Conservation (phyloP, 2,888 invertebrate species). For the Amitus sp. region DNA sequence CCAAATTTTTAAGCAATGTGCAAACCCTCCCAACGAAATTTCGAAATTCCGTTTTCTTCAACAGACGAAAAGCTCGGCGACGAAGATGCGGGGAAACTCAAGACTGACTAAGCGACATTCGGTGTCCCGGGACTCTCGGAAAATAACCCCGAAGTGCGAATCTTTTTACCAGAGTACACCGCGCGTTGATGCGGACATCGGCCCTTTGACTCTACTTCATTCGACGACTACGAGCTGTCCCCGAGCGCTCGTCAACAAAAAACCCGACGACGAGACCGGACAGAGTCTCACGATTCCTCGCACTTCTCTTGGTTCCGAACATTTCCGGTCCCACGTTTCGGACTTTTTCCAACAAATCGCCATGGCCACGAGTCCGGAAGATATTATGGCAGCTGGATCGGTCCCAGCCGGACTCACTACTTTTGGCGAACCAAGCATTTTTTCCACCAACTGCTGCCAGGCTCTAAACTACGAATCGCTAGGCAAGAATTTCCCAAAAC, state of each 20-base stretch:
- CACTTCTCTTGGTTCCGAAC: constrained; percentile 47
- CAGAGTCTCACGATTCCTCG: constrained; percentile 60
- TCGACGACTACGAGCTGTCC: constrained; percentile 38
- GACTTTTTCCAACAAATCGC: constrained; percentile 63
- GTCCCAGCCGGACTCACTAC: constrained; percentile 50
- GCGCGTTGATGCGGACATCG: constrained; percentile 60
- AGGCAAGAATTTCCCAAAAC: constrained; percentile 47
- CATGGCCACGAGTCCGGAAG: constrained; percentile 62
- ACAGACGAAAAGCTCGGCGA: constrained; percentile 51
- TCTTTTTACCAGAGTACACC: constrained; percentile 63
- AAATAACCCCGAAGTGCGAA: constrained; percentile 51
- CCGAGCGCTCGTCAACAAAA: constrained; percentile 33
- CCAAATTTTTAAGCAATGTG: too few species aligned
- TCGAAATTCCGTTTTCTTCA: too few species aligned
- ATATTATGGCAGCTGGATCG: constrained; percentile 61
- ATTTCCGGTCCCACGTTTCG: constrained; percentile 60
- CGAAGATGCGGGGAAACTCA: constrained; percentile 57
- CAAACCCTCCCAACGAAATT: too few species aligned
- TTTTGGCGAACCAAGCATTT: constrained; percentile 44
- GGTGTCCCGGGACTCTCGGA: constrained; percentile 45
- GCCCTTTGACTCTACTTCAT: constrained; percentile 57
- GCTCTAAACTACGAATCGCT: too few species aligned
- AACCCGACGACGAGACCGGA: constrained; percentile 51
- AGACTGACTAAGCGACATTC: constrained; percentile 59
- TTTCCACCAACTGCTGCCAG: constrained; percentile 45